Evolutionary conservation across 2,888 invertebrate species (phyloP).

Genomic region (Ditula angustiorana): DNA sequence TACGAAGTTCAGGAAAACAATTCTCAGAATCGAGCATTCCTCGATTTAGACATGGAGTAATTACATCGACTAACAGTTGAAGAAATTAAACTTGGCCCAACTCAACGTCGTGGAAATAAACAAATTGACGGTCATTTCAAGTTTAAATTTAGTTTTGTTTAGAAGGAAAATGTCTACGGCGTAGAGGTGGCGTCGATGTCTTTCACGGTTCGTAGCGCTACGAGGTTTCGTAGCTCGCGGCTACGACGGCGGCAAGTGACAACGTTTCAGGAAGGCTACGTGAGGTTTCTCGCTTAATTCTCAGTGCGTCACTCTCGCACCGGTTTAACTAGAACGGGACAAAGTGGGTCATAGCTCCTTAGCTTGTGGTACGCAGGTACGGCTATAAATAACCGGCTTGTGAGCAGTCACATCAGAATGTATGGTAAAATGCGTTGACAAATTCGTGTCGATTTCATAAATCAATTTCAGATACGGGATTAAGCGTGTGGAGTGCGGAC

Average conservation of each 20-base stretch:
- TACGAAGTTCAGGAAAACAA: not conserved
- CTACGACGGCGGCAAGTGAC: not conserved
- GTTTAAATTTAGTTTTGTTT: conserved; percentile 3
- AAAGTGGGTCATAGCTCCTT: not conserved
- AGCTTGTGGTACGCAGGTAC: not conserved
- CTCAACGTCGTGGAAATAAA: not conserved
- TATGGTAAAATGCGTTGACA: not conserved
- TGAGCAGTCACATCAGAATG: not conserved
- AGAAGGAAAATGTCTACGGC: conserved; percentile 3
- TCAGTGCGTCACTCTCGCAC: not conserved
- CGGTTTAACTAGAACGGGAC: not conserved
- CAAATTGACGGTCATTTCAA: conserved; percentile 1
- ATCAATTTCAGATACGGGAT: conserved; percentile 2
- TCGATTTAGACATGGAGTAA: conserved; percentile 6
- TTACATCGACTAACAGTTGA: not conserved
- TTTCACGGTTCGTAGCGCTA: conserved; percentile 17
- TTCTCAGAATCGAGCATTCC: conserved; percentile 4
- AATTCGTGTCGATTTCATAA: conserved; percentile 5
- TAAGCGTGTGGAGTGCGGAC: not conserved
- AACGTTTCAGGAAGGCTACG: not conserved
- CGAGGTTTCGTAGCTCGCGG: conserved; percentile 10
- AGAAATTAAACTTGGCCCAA: conserved; percentile 1
- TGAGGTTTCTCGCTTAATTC: not conserved
- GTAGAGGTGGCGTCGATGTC: conserved; percentile 11
- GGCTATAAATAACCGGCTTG: not conserved